A percentile compares a stretch with the other conserved stretches of the same genome.
Evolutionary conservation across 2,113 vertebrate genomes (phyloP).

Genomic region (Pelodiscus sinensis): DNA sequence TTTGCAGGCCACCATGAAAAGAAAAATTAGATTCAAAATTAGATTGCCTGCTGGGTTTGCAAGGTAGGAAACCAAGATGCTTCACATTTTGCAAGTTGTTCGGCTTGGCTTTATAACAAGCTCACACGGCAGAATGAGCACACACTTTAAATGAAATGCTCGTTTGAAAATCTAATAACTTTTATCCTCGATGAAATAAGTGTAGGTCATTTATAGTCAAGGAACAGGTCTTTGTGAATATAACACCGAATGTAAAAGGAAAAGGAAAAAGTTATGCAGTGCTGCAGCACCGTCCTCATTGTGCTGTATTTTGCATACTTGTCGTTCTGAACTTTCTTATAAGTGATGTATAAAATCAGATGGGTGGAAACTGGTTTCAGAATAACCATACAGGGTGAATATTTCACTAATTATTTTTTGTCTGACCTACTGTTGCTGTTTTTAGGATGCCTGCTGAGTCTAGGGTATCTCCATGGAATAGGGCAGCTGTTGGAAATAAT

Average conservation of each 20-base stretch:
- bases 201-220: neutral
- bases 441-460: neutral
- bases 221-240: neutral
- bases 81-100: constrained; percentile 31
- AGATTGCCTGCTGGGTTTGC: constrained; percentile 36
- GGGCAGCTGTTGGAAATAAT: constrained; percentile 19
- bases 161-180: constrained; percentile 43
- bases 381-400: neutral
- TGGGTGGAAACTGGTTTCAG: neutral
- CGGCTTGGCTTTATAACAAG: constrained; percentile 5
- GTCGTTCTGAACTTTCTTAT: constrained; percentile 26
- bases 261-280: neutral
- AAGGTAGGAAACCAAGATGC: constrained; percentile 29
- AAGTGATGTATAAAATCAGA: neutral
- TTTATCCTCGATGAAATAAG: constrained; percentile 29
- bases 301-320: neutral
- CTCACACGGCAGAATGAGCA: constrained; percentile 3
- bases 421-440: neutral
- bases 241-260: neutral
- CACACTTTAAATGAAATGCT: constrained; percentile 20
- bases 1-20: constrained; percentile 14
- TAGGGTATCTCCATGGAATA: constrained; percentile 7
- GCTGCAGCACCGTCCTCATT: neutral
- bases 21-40: constrained; percentile 35
- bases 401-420: neutral